phyloP scores from a whole-genome alignment of 2,888 invertebrate genomes.

The Sarcophaga variegata region DNA sequence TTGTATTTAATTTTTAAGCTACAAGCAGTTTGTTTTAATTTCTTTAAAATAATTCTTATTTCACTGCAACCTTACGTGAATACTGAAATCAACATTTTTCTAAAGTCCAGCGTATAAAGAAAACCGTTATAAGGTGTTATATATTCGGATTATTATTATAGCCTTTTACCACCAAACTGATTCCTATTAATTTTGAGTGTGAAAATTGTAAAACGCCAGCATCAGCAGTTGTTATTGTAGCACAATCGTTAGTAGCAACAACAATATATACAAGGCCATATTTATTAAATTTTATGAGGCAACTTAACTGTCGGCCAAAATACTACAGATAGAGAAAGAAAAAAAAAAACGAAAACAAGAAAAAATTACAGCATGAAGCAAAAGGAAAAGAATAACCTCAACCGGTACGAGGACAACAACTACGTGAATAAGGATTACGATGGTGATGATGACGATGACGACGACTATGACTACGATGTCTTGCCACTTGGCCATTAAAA shows the following conservation, averaged over 20 bases:
- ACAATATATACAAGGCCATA: constrained; percentile 49
- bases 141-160: neutral
- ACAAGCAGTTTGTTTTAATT: too few relatives aligned
- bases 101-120: too few relatives aligned
- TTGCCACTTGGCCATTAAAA: constrained; percentile 62
- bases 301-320: constrained; percentile 42
- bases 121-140: too few relatives aligned
- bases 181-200: neutral
- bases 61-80: too few relatives aligned
- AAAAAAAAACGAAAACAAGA: constrained; percentile 9
- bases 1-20: too few relatives aligned
- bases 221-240: neutral
- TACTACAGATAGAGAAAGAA: too few relatives aligned
- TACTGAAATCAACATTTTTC: too few relatives aligned
- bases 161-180: neutral
- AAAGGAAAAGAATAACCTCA: neutral
- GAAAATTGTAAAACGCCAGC: constrained; percentile 41
- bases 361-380: neutral
- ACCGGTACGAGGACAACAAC: neutral
- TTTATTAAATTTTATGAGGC: constrained; percentile 63
- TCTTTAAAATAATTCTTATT: too few relatives aligned
- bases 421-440: neutral
- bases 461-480: constrained; percentile 11
- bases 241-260: neutral
- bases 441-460: neutral